These are phyloP conservation scores for Microplitis demolitor DNA, from an alignment of 1,140 invertebrate species.

Conservation along the genomic window DNA sequence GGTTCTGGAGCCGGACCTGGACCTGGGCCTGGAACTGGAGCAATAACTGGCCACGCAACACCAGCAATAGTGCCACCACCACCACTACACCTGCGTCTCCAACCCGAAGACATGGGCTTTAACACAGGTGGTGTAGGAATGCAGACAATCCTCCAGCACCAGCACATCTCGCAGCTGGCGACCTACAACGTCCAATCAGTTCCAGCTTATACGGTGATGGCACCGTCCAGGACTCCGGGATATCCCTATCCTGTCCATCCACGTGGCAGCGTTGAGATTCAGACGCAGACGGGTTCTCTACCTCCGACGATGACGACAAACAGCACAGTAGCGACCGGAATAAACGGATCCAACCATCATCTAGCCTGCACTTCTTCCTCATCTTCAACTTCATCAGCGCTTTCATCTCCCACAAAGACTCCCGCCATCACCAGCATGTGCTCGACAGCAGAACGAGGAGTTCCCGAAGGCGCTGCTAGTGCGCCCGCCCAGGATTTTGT, in stretches of 20 bases:
- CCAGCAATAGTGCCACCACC: conserved; percentile 19
- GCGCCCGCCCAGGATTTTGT: conserved; percentile 62
- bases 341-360: conserved; percentile 13
- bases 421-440: conserved; percentile 39
- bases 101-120: conserved; percentile 47
- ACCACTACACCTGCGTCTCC: conserved; percentile 49
- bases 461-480: conserved; percentile 68
- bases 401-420: conserved; percentile 55
- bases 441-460: conserved; percentile 65
- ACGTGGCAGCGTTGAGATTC: conserved; percentile 39
- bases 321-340: conserved; percentile 14
- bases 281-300: conserved; percentile 46
- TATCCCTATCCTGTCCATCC: conserved; percentile 37
- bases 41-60: neutral
- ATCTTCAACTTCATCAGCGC: conserved; percentile 53
- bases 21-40: too few species aligned
- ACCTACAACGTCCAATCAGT: conserved; percentile 44
- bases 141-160: conserved; percentile 43
- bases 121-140: conserved; percentile 32
- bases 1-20: conserved; percentile 1
- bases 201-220: conserved; percentile 33
- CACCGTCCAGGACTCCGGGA: conserved; percentile 23
- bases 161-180: conserved; percentile 26
- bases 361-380: conserved; percentile 42
- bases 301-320: conserved; percentile 27